Evolutionary conservation across 2,113 vertebrate species (phyloP).

Genomic region (Plotosus lineatus): DNA sequence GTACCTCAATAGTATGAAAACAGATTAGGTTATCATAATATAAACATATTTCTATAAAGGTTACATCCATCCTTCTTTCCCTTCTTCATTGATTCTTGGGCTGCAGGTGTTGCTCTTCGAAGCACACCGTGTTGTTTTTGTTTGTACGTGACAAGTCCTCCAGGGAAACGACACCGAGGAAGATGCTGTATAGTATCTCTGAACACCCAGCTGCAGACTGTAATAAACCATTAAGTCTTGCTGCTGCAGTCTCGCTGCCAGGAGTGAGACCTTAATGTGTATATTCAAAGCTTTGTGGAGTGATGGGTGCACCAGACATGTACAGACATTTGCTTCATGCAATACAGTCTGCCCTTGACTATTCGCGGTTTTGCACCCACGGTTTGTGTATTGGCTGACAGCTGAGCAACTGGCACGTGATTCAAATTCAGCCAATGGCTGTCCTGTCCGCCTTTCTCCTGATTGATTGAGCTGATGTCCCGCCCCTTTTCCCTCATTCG

Average conservation of each 20-base stretch:
- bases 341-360: no score
- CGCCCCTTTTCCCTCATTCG: no score
- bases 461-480: no score
- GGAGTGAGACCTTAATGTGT: conserved; percentile 1
- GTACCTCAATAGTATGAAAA: not conserved
- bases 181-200: not conserved
- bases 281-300: not conserved
- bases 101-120: not conserved
- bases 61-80: not conserved
- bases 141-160: not conserved
- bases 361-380: no score
- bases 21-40: not conserved
- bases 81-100: not conserved
- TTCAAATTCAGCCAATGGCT: no score
- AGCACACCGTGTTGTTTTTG: not conserved
- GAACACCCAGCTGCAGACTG: not conserved
- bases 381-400: no score
- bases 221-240: no score
- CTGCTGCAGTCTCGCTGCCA: not conserved
- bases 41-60: not conserved
- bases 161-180: not conserved
- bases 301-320: not conserved
- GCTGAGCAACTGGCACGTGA: no score
- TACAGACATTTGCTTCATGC: not conserved
- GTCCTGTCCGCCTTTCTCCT: no score